Conservation (phyloP, 2,888 invertebrate species). For the Papilio gigon region DNA sequence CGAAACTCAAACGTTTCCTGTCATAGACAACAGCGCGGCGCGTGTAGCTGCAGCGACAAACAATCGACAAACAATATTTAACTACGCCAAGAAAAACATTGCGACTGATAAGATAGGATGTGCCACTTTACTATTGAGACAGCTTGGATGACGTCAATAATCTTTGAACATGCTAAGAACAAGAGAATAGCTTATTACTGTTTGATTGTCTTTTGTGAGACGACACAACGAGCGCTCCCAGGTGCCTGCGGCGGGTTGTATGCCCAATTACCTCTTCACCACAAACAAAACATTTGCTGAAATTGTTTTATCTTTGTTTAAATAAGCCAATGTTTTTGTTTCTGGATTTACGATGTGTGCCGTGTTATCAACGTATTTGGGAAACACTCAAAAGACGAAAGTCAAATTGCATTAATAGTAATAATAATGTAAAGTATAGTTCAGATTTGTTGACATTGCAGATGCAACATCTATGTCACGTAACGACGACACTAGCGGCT, state of each 20-base stretch:
- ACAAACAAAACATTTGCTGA: not conserved
- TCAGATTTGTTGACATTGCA: too few species aligned
- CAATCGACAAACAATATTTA: constrained; percentile 26
- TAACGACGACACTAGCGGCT: too few species aligned
- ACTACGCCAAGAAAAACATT: constrained; percentile 15
- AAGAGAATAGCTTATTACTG: not conserved
- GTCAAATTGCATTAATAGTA: not conserved
- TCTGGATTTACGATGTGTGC: not conserved
- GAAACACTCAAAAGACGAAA: not conserved
- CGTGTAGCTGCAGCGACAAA: constrained; percentile 4
- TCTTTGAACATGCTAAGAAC: not conserved
- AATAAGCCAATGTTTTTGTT: constrained; percentile 1
- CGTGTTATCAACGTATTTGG: not conserved
- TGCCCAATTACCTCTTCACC: not conserved
- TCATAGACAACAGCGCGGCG: not conserved
- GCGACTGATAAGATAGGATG: constrained; percentile 19
- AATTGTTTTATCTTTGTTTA: not conserved
- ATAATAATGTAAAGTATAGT: too few species aligned
- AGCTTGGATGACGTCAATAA: not conserved
- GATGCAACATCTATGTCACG: too few species aligned
- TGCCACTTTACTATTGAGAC: constrained; percentile 8
- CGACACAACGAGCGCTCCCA: too few species aligned
- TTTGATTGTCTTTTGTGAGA: too few species aligned
- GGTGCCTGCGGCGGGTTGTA: too few species aligned
- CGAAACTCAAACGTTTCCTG: not conserved